A percentile compares a stretch with the other conserved stretches of the same genome.
phyloP scores from a whole-genome alignment of 1,140 invertebrate species.

The Lordiphosa stackelbergi region DNA sequence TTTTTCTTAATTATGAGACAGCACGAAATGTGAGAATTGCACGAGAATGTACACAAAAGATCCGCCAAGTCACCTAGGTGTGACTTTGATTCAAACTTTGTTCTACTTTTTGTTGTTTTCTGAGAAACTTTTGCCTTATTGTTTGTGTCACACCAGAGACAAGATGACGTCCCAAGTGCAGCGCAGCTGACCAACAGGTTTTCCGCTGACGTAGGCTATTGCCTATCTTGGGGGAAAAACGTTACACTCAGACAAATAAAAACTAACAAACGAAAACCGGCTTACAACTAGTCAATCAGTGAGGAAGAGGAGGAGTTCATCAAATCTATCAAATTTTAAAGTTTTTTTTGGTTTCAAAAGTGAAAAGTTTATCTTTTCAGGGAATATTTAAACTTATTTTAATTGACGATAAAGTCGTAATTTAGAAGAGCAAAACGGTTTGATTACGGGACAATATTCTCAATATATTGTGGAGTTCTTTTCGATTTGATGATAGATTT shows the following conservation, averaged over 20 bases:
- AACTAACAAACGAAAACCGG: too few relatives aligned
- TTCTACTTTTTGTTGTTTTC: slow-evolving; percentile 53
- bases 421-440: too few relatives aligned
- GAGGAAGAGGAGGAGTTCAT: too few relatives aligned
- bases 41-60: slow-evolving; percentile 42
- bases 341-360: too few relatives aligned
- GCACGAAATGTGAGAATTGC: slow-evolving; percentile 69
- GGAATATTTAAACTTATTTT: too few relatives aligned
- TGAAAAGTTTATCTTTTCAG: too few relatives aligned
- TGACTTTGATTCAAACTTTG: slow-evolving; percentile 57
- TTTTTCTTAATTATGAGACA: slow-evolving; percentile 72
- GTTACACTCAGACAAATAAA: not conserved
- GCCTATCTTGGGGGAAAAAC: not conserved
- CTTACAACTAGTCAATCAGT: too few relatives aligned
- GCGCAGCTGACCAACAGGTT: slow-evolving; percentile 33
- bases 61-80: slow-evolving; percentile 41
- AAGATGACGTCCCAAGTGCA: slow-evolving; percentile 27
- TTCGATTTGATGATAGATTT: too few relatives aligned
- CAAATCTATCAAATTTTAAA: too few relatives aligned
- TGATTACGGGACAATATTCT: too few relatives aligned
- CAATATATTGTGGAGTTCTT: too few relatives aligned
- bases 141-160: slow-evolving; percentile 28
- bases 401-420: too few relatives aligned
- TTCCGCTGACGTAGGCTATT: slow-evolving; percentile 15
- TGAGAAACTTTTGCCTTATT: slow-evolving; percentile 60